Conservation (phyloP, 2,113 vertebrate species). For the Nothoprocta pentlandii region DNA sequence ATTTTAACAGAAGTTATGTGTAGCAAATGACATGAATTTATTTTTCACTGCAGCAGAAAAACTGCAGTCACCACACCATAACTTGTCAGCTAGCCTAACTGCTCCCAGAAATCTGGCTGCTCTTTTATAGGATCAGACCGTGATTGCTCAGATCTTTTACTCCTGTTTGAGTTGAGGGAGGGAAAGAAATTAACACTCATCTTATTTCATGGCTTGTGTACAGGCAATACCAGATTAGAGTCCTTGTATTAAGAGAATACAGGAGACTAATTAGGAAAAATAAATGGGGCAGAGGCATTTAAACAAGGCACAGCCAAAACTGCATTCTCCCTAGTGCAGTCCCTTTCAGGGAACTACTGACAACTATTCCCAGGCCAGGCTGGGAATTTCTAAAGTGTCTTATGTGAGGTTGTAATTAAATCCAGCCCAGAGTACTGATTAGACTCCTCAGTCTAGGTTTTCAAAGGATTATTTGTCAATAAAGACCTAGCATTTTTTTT, state of each 20-base stretch:
- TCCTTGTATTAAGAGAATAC: neutral
- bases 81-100: neutral
- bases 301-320: neutral
- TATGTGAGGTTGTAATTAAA: neutral
- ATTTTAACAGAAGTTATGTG: neutral
- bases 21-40: neutral
- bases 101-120: neutral
- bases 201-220: neutral
- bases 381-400: neutral
- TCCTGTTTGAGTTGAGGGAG: neutral
- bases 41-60: neutral
- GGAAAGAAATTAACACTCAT: neutral
- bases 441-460: neutral
- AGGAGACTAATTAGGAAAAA: neutral
- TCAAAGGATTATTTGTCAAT: neutral
- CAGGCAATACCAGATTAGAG: neutral
- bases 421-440: fast-evolving
- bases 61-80: neutral
- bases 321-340: neutral
- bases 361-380: neutral
- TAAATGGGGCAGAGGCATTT: neutral
- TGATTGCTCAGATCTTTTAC: neutral
- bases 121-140: neutral
- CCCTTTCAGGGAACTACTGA: neutral
- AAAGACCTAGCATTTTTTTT: neutral